Conservation (phyloP, 2,797 vertebrate genomes). For the Anguilla obscura region DNA sequence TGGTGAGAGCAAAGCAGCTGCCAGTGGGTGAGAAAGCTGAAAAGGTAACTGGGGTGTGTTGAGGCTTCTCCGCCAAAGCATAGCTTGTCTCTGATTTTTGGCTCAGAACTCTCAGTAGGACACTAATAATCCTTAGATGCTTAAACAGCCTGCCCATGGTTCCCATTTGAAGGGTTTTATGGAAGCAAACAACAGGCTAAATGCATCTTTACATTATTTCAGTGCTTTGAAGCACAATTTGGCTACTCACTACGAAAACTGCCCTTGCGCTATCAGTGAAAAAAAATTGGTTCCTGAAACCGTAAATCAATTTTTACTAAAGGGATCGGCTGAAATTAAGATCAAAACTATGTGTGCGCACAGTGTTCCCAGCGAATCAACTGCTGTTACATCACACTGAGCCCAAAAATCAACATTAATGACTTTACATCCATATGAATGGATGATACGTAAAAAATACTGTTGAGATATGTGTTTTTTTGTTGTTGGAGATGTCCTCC, state of each 20-base stretch:
- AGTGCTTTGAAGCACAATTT: not conserved
- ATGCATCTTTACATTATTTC: not conserved
- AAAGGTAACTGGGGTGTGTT: slow-evolving; percentile 30
- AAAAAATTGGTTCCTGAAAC: not conserved
- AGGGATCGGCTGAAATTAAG: not conserved
- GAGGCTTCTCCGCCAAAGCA: slow-evolving; percentile 60
- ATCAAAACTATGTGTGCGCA: not conserved
- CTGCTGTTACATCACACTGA: not conserved
- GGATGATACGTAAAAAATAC: not conserved
- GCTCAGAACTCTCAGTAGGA: not conserved
- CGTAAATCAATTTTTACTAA: not conserved
- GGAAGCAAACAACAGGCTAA: not conserved
- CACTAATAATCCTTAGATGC: not conserved
- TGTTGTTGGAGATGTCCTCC: not conserved
- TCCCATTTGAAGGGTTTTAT: not conserved
- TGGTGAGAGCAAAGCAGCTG: slow-evolving; percentile 39
- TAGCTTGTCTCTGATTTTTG: slow-evolving; percentile 22
- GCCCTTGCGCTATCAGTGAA: not conserved
- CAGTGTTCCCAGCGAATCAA: not conserved
- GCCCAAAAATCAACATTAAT: not conserved
- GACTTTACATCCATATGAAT: not conserved
- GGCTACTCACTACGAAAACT: not conserved
- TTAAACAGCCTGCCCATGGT: not conserved
- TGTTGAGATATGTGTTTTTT: not conserved
- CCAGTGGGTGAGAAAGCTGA: slow-evolving; percentile 41